Base-by-base conservation (phyloP, 37 sponge, comb jelly and placozoan species). In the Beroe forskalii region DNA sequence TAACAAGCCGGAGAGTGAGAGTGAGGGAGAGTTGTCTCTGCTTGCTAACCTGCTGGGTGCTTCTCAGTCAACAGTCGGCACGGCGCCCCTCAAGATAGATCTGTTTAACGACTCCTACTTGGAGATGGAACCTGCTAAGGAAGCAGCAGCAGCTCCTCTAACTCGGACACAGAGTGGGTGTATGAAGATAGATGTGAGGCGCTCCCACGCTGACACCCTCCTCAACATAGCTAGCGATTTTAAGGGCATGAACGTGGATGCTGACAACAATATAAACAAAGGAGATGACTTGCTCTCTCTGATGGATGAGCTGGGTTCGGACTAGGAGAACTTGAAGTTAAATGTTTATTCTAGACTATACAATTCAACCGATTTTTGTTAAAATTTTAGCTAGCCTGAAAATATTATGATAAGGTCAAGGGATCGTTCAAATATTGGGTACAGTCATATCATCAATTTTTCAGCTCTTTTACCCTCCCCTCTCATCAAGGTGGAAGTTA, bases 111-210 rank as follows among this genome's bases (percentile, higher is more conserved):
- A 80, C 31, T n/a, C 20, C 40, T 80, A 80, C 48, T 43, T 41
- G 27, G 86, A 80, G 19, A 80, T 80, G 86, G 86, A 80, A 48
- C 55, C 44, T 1, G 86, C 86, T 25, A 80, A 80, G 48, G 86
- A 80, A 4, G 86, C 86, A 8, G 12, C 55, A 20, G 37, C 86
- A 25, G 86, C 86, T 4, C 86, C 86, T n/a, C 55, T 80, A 14
- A 69, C 72, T 36, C 40, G 35, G 20, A 38, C 86, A 38, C 38
- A 80, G 14, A 80, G 55, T 80, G 86, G 86, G 6, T 35, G 86
- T 42, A 80, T 80, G 1, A 80, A 38, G 55, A 44, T 80, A 6
- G 86, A 80, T 80, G 86, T 80, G 43, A 80, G 35, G 55, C 23
- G 86, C 8, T 25, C 38, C 2, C 28, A 80, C 35, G 19, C 28